Base-by-base conservation (phyloP, 2,888 invertebrate genomes). In the Melipona beecheii region DNA sequence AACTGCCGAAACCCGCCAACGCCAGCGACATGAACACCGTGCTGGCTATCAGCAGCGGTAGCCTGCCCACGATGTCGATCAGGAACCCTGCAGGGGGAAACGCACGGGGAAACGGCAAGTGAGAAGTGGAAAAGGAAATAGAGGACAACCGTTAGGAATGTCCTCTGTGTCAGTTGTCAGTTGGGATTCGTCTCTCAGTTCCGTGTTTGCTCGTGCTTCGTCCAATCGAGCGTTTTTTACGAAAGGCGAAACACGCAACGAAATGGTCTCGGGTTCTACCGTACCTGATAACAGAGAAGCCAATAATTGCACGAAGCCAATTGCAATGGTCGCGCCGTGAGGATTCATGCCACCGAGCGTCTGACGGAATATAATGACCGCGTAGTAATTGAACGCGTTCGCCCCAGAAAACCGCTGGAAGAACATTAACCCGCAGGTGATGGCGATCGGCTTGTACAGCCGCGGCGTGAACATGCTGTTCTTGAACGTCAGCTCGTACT, bases 391-490 rank as follows among this genome's bases (percentile, higher is more conserved):
- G 93, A 98, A 98, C 69, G 97, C 97, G 90, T 97, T 97, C 56
- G 97, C 98, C 21, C 98, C 98, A 62, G 97, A 97, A 91, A 97
- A 97, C 80, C 98, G 96, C 93, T 98, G 98, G 93, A 98, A 98
- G 95, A 98, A 97, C 98, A 98, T 98, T 87, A 98, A 95, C 31
- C 97, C 97, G 92, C 98, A 97, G 2, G 98, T 97, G 75, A 98
- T 97, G 82, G 97, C 95, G 69, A 98, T 96, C 21, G 98, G 98
- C 86, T 97, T 97, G 90, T 96, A 95, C 43, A 97, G 94, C 82
- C 95, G 93, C 71, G 94, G 95, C 58, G 93, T 92, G 76, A 94
- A 91, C 76, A 94, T 89, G 87, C 93, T 94, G 85, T 92, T 93
- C 77, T 90, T 93, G 87, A 94, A 93, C 49, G 93, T 93, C 52